phyloP scores from a whole-genome alignment of 2,888 invertebrate genomes.

The Catotricha subobsoleta region DNA sequence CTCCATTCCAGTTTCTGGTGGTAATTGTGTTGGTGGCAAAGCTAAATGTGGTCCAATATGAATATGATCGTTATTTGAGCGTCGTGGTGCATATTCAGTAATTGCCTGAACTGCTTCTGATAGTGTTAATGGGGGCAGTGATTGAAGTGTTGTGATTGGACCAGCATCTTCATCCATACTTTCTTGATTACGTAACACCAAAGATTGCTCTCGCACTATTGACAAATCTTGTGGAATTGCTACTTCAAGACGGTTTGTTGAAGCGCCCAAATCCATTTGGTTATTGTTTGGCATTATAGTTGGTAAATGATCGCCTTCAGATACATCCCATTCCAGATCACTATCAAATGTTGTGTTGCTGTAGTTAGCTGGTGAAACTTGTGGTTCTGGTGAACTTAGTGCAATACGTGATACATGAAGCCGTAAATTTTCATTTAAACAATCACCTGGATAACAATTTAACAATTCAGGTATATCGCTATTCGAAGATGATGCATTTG shows the following conservation, averaged over 20 bases:
- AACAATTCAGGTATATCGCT: conserved; percentile 26
- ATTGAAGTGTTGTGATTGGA: conserved; percentile 13
- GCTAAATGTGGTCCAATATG: conserved; percentile 16
- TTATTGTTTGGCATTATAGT: conserved; percentile 19
- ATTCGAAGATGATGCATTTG: conserved; percentile 17
- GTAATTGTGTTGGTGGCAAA: conserved; percentile 23
- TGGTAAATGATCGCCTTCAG: conserved; percentile 37
- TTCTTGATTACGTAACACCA: conserved; percentile 23
- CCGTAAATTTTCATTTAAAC: conserved; percentile 57
- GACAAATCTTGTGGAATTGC: conserved; percentile 30
- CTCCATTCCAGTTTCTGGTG: conserved; percentile 25
- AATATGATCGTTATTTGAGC: background rate
- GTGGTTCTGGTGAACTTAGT: conserved; percentile 37
- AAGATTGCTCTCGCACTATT: conserved; percentile 26
- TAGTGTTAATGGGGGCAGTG: background rate
- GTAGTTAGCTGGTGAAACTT: conserved; percentile 36
- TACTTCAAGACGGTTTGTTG: conserved; percentile 24
- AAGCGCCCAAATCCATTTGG: conserved; percentile 16
- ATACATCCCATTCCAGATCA: conserved; percentile 60
- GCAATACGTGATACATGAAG: conserved; percentile 46
- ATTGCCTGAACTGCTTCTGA: conserved; percentile 9
- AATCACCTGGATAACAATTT: conserved; percentile 54
- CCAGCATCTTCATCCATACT: conserved; percentile 16
- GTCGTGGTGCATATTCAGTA: conserved; percentile 7
- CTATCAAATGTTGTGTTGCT: conserved; percentile 42